phyloP scores from a whole-genome alignment of 1,140 invertebrate species.

The Polyergus mexicanus region DNA sequence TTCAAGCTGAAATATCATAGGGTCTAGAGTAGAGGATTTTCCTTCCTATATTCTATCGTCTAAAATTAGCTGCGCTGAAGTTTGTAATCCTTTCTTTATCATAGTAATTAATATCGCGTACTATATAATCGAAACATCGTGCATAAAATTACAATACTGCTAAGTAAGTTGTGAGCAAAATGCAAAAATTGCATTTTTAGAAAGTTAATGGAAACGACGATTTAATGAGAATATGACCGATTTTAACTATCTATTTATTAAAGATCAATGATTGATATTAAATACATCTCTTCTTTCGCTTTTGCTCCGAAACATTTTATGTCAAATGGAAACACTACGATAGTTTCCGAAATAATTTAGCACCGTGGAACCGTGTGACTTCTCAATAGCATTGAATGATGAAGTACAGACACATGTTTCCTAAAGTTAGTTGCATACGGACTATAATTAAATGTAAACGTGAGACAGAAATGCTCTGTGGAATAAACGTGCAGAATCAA shows the following conservation, averaged over 20 bases:
- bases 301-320: conserved; percentile 1
- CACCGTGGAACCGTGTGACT: conserved; percentile 17
- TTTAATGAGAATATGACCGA: not conserved
- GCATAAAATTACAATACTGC: not conserved
- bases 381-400: conserved; percentile 47
- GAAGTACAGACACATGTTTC: conserved; percentile 18
- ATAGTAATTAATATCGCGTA: conserved; percentile 19
- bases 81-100: conserved; percentile 21
- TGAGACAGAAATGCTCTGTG: not conserved
- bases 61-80: conserved; percentile 23
- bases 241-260: conserved; percentile 5
- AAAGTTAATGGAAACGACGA: too few species aligned
- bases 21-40: not conserved
- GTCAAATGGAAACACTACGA: not conserved
- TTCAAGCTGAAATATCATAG: conserved; percentile 21
- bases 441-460: conserved; percentile 40
- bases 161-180: too few species aligned
- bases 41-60: not conserved
- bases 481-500: not conserved
- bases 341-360: conserved; percentile 37
- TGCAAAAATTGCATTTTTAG: too few species aligned
- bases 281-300: not conserved
- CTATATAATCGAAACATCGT: not conserved
- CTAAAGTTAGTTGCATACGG: conserved; percentile 33
- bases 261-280: conserved; percentile 8